These are phyloP conservation scores for Crotalus helleri DNA, from an alignment of 2,113 vertebrate genomes.

Conservation along the genomic window DNA sequence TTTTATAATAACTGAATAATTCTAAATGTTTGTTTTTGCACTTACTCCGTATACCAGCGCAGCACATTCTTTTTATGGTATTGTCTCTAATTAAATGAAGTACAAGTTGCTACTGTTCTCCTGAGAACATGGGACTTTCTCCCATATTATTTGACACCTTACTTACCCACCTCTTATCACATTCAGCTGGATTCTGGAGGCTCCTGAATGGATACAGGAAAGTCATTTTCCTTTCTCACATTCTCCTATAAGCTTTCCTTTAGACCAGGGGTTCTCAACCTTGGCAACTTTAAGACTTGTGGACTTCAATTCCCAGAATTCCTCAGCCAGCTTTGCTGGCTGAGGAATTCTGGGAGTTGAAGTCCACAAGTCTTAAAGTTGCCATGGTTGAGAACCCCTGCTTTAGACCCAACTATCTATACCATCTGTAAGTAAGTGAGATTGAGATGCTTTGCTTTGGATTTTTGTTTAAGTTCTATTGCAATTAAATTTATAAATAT, in stretches of 20 bases:
- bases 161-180: not conserved
- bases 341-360: too few relatives aligned
- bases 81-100: not conserved
- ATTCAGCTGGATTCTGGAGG: not conserved
- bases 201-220: not conserved
- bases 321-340: too few relatives aligned
- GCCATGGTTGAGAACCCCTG: too few relatives aligned
- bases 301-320: too few relatives aligned
- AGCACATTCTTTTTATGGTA: not conserved
- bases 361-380: too few relatives aligned
- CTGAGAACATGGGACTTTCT: not conserved
- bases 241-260: not conserved
- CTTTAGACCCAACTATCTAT: not conserved
- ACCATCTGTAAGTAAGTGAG: not conserved
- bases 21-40: not conserved
- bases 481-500: not conserved
- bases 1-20: not conserved
- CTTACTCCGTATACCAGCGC: not conserved
- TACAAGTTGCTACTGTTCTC: not conserved
- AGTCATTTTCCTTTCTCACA: not conserved
- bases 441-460: not conserved
- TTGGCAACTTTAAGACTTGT: too few relatives aligned
- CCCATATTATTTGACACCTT: not conserved
- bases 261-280: not conserved
- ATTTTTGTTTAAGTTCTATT: not conserved